Evolutionary conservation across 2,797 vertebrate species (phyloP).

Genomic region (Tenualosa ilisha): DNA sequence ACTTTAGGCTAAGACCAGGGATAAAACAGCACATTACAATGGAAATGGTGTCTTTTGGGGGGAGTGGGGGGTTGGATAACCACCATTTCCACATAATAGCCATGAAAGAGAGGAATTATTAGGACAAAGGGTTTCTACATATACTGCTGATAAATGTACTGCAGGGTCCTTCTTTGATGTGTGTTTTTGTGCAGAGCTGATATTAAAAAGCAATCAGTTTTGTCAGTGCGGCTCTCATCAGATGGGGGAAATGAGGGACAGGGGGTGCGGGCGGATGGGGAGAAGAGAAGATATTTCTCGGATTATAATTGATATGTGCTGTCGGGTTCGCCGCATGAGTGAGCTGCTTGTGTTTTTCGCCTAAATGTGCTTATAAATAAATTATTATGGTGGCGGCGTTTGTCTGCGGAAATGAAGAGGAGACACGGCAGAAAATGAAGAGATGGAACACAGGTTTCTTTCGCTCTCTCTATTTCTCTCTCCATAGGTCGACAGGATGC

Average conservation of each 20-base stretch:
- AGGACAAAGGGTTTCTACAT: conserved; percentile 15
- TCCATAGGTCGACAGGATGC: too few relatives aligned
- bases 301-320: conserved; percentile 18
- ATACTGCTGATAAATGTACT: conserved; percentile 17
- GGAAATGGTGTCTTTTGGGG: neutral
- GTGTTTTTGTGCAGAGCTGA: conserved; percentile 36
- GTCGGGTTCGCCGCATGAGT: neutral
- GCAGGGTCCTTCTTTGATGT: conserved; percentile 27
- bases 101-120: conserved; percentile 9
- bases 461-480: neutral
- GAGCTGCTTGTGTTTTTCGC: neutral
- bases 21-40: conserved; percentile 13
- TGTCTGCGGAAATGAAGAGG: neutral
- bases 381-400: neutral
- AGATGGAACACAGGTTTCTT: neutral
- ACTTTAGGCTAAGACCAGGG: neutral
- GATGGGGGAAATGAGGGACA: conserved; percentile 47
- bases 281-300: neutral
- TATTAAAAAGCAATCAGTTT: conserved; percentile 61
- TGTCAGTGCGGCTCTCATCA: conserved; percentile 5
- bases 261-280: neutral
- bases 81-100: conserved; percentile 4
- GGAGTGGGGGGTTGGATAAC: neutral
- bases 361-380: conserved; percentile 20
- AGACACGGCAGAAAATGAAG: neutral